Base-by-base conservation (phyloP, 2,797 vertebrate genomes). In the Hypotaenidia okinawae region DNA sequence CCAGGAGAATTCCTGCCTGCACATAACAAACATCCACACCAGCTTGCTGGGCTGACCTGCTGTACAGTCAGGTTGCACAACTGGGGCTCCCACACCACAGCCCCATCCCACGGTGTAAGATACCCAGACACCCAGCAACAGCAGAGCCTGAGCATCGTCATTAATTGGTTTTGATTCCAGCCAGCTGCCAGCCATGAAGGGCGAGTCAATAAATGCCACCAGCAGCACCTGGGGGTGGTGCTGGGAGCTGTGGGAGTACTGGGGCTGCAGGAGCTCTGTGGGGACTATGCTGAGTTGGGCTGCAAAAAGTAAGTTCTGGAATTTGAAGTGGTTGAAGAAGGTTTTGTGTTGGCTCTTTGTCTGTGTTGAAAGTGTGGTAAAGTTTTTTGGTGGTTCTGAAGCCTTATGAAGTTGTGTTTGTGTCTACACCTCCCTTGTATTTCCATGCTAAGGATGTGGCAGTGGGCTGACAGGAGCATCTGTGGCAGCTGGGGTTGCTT, bases 381-480 rank as follows among this genome's bases (percentile, higher is more conserved):
- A 41, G 7, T 5, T 55, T 64, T 17, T 25, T 10, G 28, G 21
- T 22, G 51, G 6, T 47, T 59, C 52, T 43, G 2, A 33, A 54
- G 33, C 21, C 28, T 49, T 35, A 22, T 3, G 9, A 18, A 66
- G 13, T 28, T 10, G 33, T 4, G 3, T 12, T 35, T 17, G 4
- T 32, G 32, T 27, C 25, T 23, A 2, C 2, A 0, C 2, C 3
- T 30, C 28, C 9, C 22, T 13, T 45, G 27, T 1, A 0, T 55
- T 52, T 33, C 33, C 33, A 22, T 10, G 51, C 39, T 37, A 6
- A 35, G 66, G 19, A 7, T 11, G 1, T 4, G 2, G 4, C 10
- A 2, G 39, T 15, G 28, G 55, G 25, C 6, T 9, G 5, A 75
- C 37, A 27, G 76, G 33, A 41, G 18, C 11, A 0, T 35, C 45